Evolutionary conservation across 2,888 invertebrate genomes (phyloP).

Genomic region (Tridacna crocea): DNA sequence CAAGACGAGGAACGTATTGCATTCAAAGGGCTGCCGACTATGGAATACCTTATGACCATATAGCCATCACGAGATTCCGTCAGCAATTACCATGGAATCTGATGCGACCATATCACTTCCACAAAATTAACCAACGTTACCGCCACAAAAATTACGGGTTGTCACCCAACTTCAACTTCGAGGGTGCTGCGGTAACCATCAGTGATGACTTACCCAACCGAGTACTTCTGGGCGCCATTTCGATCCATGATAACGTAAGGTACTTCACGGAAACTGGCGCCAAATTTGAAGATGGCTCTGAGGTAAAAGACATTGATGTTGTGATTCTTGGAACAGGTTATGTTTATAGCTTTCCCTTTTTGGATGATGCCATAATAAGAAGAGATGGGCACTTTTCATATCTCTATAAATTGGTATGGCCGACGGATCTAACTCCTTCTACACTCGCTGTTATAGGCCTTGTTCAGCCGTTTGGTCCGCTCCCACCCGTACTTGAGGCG

Average conservation of each 20-base stretch:
- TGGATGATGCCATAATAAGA: slow-evolving; percentile 62
- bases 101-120: slow-evolving; percentile 66
- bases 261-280: slow-evolving; percentile 64
- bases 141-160: slow-evolving; percentile 68
- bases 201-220: slow-evolving; percentile 72
- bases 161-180: slow-evolving; percentile 64
- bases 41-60: slow-evolving; percentile 76
- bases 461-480: slow-evolving; percentile 69
- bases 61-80: slow-evolving; percentile 61
- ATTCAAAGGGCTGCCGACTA: slow-evolving; percentile 79
- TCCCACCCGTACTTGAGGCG: slow-evolving; percentile 68
- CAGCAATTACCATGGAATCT: slow-evolving; percentile 63
- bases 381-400: slow-evolving; percentile 61
- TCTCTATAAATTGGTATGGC: slow-evolving; percentile 68
- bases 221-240: slow-evolving; percentile 62
- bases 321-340: slow-evolving; percentile 69
- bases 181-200: slow-evolving; percentile 63
- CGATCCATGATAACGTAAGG: slow-evolving; percentile 58
- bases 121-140: slow-evolving; percentile 66
- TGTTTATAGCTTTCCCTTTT: slow-evolving; percentile 66
- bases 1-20: slow-evolving; percentile 84
- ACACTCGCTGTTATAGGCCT: slow-evolving; percentile 70
- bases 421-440: slow-evolving; percentile 55
- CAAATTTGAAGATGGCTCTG: slow-evolving; percentile 63
- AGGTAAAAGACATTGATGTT: slow-evolving; percentile 63